Evolutionary conservation across 2,113 vertebrate genomes (phyloP).

Genomic region (Sitta europaea): DNA sequence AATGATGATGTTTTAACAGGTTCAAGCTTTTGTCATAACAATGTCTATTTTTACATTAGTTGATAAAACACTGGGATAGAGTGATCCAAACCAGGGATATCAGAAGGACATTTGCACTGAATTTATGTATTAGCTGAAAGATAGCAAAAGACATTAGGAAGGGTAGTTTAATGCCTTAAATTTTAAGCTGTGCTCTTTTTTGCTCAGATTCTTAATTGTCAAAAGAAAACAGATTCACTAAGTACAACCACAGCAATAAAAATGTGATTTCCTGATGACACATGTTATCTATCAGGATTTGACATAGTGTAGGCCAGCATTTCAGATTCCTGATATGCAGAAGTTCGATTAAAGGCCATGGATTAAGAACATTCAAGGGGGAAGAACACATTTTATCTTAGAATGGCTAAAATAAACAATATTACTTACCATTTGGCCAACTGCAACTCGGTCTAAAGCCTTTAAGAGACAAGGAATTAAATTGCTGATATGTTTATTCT

Average conservation of each 20-base stretch:
- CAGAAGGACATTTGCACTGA: background rate
- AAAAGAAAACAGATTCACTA: constrained; percentile 25
- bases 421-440: constrained; percentile 81
- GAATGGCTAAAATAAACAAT: constrained; percentile 65
- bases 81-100: constrained; percentile 10
- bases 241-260: constrained; percentile 24
- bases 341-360: constrained; percentile 68
- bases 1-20: background rate
- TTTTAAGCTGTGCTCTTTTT: background rate
- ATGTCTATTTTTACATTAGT: constrained; percentile 8
- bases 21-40: constrained; percentile 33
- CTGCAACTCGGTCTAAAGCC: constrained; percentile 81
- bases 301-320: background rate
- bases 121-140: constrained; percentile 1
- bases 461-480: constrained; percentile 67
- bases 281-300: constrained; percentile 25
- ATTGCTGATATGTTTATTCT: constrained; percentile 65
- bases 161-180: background rate
- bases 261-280: constrained; percentile 22
- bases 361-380: constrained; percentile 48
- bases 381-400: constrained; percentile 47
- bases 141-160: background rate
- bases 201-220: background rate
- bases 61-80: constrained; percentile 7
- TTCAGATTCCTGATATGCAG: constrained; percentile 41